Base-by-base conservation (phyloP, 2,113 vertebrate species). In the Arothron firmamentum region DNA sequence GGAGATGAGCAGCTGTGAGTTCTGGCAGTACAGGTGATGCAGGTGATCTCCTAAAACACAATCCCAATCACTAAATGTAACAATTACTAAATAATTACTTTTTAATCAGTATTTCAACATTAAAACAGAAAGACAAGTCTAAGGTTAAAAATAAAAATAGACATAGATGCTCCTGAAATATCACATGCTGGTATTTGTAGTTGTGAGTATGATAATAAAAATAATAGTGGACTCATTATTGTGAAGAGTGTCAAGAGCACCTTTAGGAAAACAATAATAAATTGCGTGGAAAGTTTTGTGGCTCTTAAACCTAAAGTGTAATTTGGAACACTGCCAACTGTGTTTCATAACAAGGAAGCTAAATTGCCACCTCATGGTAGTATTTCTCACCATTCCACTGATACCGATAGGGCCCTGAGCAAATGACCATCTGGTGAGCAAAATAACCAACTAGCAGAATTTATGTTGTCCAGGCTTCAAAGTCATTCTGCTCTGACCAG, bases 361-460 rank as follows among this genome's bases (percentile, higher is more conserved):
- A 52, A 77, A 63, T 72, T 58, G 51, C 62, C 69, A 62, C 68
- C 78, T 50, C 12, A 23, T 50, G 19, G 10, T 62, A 50, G 54
- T 75, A 67, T 73, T 81, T 72, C 23, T 58, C 46, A 21, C 62
- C 45, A 13, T 59, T 77, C 46, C 47, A 47, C 59, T 66, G 51
- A 72, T 64, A 64, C 70, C 59, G 74, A 62, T 56, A 23, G 55
- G 70, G 72, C 80, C 69, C 52, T n/a, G 58, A 77, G 74, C 82
- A 72, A 83, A 62, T 41, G 62, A 64, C 72, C 81, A 84, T 86
- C 78, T 80, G 79, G 60, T 62, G 57, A 50, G 64, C 65, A 65
- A 70, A 70, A 67, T 67, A 61, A 56, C 43, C 59, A 65, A 72
- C 55, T 62, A 68, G 65, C 69, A 70, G 59, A 56, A 38, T 46